A percentile compares a stretch with the other conserved stretches of the same genome.
Evolutionary conservation across 2,797 vertebrate species (phyloP).

Genomic region (Siniperca obscura): DNA sequence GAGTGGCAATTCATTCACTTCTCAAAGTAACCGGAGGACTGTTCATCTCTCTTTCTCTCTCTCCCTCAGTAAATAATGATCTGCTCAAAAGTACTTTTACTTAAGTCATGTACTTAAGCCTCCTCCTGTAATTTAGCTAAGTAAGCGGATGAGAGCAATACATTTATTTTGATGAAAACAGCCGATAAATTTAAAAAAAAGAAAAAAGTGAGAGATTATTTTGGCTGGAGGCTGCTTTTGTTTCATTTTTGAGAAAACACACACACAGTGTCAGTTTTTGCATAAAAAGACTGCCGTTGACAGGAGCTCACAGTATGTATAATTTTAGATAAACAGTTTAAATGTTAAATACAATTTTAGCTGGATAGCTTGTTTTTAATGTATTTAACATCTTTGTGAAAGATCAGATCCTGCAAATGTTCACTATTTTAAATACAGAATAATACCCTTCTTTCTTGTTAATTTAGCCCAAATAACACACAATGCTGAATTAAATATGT

Average conservation of each 20-base stretch:
- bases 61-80: neutral
- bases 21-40: neutral
- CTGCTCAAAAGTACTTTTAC: neutral
- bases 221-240: neutral
- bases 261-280: neutral
- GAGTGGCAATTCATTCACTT: conserved; percentile 20
- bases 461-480: neutral
- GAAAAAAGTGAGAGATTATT: neutral
- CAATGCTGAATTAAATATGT: neutral
- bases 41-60: neutral
- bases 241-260: neutral
- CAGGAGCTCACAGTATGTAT: too few relatives aligned
- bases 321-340: neutral
- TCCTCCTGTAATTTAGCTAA: conserved; percentile 11
- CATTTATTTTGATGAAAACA: neutral
- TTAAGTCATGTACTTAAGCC: neutral
- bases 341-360: neutral
- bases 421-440: neutral
- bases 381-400: neutral
- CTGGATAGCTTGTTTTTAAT: neutral
- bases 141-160: neutral
- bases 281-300: neutral
- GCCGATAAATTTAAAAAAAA: neutral
- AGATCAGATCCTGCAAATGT: neutral
- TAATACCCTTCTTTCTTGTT: neutral